Evolutionary conservation across 2,113 vertebrate species (phyloP).

Genomic region (Lasiurus borealis): DNA sequence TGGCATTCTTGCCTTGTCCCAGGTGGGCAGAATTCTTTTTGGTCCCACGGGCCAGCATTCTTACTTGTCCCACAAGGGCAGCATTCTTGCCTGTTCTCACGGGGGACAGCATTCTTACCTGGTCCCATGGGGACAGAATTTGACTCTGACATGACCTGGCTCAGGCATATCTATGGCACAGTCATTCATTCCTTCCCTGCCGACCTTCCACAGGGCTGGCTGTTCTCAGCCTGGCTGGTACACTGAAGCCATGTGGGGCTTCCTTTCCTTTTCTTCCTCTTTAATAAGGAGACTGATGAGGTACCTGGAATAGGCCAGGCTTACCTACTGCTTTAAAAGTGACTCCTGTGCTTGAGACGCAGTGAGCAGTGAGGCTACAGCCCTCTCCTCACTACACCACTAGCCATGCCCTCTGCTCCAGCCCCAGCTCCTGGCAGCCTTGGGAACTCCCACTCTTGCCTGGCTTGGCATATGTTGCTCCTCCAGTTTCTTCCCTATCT

Average conservation of each 20-base stretch:
- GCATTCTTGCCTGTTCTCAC: too few relatives aligned
- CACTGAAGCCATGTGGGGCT: neutral
- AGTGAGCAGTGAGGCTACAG: rapidly evolving
- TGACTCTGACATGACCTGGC: too few relatives aligned
- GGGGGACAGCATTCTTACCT: too few relatives aligned
- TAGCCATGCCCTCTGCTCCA: rapidly evolving
- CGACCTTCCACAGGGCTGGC: rapidly evolving
- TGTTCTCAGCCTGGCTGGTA: neutral
- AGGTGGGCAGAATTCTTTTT: too few relatives aligned
- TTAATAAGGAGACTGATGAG: neutral
- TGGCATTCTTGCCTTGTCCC: too few relatives aligned
- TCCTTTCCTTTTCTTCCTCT: neutral
- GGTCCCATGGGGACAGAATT: neutral
- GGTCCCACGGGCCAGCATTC: too few relatives aligned
- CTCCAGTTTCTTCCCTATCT: too few relatives aligned
- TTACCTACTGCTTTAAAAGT: neutral
- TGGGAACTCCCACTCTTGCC: neutral
- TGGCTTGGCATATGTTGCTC: neutral
- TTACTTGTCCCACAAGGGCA: too few relatives aligned
- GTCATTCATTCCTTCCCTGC: rapidly evolving
- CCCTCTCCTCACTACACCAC: rapidly evolving
- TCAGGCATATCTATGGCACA: neutral
- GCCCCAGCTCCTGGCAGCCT: neutral
- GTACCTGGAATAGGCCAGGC: neutral
- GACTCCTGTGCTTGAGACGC: rapidly evolving